These are phyloP conservation scores for Coryphaenoides rupestris DNA, from an alignment of 2,113 vertebrate species.

Conservation along the genomic window DNA sequence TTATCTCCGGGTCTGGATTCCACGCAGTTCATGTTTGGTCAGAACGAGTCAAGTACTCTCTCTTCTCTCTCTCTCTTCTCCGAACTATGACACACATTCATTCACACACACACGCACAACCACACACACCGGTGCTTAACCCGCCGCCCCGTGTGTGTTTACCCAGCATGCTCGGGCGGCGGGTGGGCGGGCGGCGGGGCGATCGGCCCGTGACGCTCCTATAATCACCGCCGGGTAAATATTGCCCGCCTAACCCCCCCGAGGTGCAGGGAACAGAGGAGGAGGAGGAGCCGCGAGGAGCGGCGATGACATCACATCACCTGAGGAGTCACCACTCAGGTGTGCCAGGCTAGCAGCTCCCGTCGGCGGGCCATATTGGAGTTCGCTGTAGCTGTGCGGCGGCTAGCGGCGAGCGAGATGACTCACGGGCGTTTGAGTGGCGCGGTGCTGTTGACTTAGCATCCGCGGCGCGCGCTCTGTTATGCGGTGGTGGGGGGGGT, in stretches of 20 bases:
- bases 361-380: slow-evolving; percentile 28
- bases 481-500: slow-evolving; percentile 32
- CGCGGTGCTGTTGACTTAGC: no score
- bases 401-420: slow-evolving; percentile 26
- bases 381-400: slow-evolving; percentile 27
- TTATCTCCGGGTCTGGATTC: no score
- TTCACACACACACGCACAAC: slow-evolving; percentile 10
- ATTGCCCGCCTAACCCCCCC: slow-evolving; percentile 58
- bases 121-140: slow-evolving; percentile 38
- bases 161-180: slow-evolving; percentile 41
- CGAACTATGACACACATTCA: slow-evolving; percentile 12
- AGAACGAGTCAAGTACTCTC: no score
- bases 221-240: slow-evolving; percentile 53
- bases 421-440: slow-evolving; percentile 35
- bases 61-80: no score
- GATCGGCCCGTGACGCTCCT: slow-evolving; percentile 33
- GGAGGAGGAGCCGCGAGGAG: no score
- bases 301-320: slow-evolving; percentile 46
- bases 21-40: no score
- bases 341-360: slow-evolving; percentile 22
- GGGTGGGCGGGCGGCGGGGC: slow-evolving; percentile 15
- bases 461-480: slow-evolving; percentile 7
- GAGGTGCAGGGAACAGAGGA: neutral
- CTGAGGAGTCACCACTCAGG: neutral
- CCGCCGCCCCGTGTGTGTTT: slow-evolving; percentile 41